These are phyloP conservation scores for Erannis defoliaria DNA, from an alignment of 2,888 invertebrate species.

Conservation along the genomic window DNA sequence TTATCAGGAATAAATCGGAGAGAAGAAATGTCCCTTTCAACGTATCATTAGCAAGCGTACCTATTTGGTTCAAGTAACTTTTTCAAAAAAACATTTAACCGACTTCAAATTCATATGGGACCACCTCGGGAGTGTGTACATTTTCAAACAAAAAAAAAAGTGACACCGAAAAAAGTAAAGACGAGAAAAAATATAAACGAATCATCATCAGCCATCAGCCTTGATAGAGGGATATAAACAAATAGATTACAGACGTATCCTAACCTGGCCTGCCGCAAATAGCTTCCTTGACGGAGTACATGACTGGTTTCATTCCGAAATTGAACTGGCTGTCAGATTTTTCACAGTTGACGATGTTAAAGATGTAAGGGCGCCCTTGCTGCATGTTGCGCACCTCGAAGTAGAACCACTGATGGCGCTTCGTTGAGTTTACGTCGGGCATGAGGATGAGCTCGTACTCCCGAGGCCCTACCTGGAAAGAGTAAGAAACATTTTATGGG, in stretches of 20 bases:
- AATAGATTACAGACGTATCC: neutral
- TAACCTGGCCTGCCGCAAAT: conserved; percentile 82
- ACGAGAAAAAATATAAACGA: too few relatives aligned
- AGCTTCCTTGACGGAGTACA: conserved; percentile 93
- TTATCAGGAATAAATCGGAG: too few relatives aligned
- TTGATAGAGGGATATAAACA: neutral
- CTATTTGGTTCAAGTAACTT: too few relatives aligned
- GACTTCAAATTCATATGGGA: too few relatives aligned
- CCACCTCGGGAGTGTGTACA: too few relatives aligned
- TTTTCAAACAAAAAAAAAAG: too few relatives aligned
- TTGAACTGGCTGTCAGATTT: conserved; percentile 95
- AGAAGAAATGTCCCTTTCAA: too few relatives aligned
- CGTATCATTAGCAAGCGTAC: too few relatives aligned
- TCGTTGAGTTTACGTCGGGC: conserved; percentile 93
- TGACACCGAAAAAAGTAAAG: too few relatives aligned
- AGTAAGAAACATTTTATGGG: neutral
- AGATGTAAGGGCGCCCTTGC: conserved; percentile 89
- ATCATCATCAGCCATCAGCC: too few relatives aligned
- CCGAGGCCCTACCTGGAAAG: conserved; percentile 88
- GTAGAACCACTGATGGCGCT: conserved; percentile 96
- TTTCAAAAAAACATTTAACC: too few relatives aligned
- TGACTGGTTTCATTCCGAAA: conserved; percentile 95
- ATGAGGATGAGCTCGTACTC: conserved; percentile 94
- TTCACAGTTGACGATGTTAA: conserved; percentile 95
- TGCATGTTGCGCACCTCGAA: conserved; percentile 95